Evolutionary conservation across 1,140 invertebrate species (phyloP).

Genomic region (Drosophila micromelanica): DNA sequence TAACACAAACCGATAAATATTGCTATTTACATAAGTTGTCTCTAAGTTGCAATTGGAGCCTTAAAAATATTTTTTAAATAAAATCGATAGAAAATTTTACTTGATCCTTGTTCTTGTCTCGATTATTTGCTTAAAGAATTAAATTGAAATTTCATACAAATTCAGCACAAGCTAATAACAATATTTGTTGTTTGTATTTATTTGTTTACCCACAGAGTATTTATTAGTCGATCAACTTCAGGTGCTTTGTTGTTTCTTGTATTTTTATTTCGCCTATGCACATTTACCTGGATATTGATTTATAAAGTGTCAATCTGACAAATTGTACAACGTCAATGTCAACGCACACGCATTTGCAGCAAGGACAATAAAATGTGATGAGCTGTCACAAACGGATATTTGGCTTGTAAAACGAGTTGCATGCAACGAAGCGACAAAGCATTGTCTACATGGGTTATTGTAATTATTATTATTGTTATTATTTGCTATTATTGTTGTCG

Average conservation of each 20-base stretch:
- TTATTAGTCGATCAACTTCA: not conserved
- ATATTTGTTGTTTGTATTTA: too few species aligned
- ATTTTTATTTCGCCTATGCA: not conserved
- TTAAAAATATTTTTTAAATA: too few species aligned
- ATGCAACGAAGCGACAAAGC: slow-evolving; percentile 13
- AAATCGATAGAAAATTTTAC: too few species aligned
- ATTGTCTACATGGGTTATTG: slow-evolving; percentile 8
- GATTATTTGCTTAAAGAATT: too few species aligned
- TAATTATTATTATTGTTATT: slow-evolving; percentile 9
- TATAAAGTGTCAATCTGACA: slow-evolving; percentile 68
- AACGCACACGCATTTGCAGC: slow-evolving; percentile 34
- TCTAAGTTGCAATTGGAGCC: too few species aligned
- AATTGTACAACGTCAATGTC: slow-evolving; percentile 56
- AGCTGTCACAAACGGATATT: too few species aligned
- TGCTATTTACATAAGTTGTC: too few species aligned
- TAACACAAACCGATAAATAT: too few species aligned
- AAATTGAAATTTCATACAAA: too few species aligned
- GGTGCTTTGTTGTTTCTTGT: not conserved
- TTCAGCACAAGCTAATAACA: not conserved
- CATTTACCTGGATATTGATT: slow-evolving; percentile 57
- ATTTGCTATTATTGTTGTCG: not conserved
- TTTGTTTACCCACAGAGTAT: slow-evolving; percentile 3
- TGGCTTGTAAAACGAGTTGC: slow-evolving; percentile 60
- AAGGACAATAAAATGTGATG: slow-evolving; percentile 38
- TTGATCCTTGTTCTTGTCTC: too few species aligned